Base-by-base conservation (phyloP, 2,888 invertebrate genomes). In the Zootermopsis nevadensis region DNA sequence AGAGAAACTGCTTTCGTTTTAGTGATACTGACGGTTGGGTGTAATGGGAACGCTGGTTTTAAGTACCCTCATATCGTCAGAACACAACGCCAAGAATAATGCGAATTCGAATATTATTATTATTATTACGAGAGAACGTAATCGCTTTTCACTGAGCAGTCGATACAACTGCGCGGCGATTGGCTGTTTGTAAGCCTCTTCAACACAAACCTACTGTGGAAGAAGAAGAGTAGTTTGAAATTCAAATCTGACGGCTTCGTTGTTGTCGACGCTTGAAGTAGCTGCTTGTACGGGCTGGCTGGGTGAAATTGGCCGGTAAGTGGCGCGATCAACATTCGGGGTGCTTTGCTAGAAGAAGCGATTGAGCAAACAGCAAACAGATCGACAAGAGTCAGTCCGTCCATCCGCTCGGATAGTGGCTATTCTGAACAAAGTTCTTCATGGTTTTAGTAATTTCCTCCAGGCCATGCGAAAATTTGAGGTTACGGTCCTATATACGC, bases 141-240 rank as follows among this genome's bases (percentile, higher is more conserved):
- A n/a, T 27, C 27, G 60, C 60, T 4, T 19, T 19, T 19, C 48
- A 48, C 48, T 12, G 48, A 19, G 19, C n/a, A 60, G 27, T 60
- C 60, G n/a, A 24, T n/a, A n/a, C 60, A 60, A 27, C 6, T 60
- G 60, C 19, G 0, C 4, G n/a, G 27, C 60, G 60, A 60, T 60
- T n/a, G n/a, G 60, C n/a, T 60, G 60, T 60, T 60, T 60, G 60
- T n/a, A 27, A 24, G 60, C 27, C 60, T 60, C 60, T 60, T 60
- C n/a, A 60, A n/a, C 19, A 22, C n/a, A 60, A 60, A 60, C 60
- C 60, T 60, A 6, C 60, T 60, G 69, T 31, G 33, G 10, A 33
- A 69, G 33, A 33, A 33, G 22, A 31, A 0, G 74, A 19, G 74
- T 74, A 74, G 74, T 74, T 74, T 74, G 74, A 74, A 74, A 33